These are phyloP conservation scores for Linnaemya tessellans DNA, from an alignment of 2,888 invertebrate species.

Conservation along the genomic window DNA sequence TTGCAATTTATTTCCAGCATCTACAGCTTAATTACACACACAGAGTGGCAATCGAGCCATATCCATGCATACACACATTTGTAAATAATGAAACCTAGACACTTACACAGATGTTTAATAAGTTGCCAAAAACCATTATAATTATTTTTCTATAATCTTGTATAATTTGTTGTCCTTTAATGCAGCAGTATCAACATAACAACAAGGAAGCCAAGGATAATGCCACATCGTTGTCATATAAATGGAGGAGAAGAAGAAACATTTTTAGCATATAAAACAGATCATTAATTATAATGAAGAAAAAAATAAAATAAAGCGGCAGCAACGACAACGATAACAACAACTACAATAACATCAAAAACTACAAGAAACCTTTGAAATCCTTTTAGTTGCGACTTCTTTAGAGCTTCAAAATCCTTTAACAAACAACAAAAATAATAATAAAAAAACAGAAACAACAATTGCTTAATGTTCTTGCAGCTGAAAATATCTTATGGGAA, in stretches of 20 bases:
- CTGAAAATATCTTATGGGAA: constrained; percentile 38
- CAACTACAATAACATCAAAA: constrained; percentile 13
- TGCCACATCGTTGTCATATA: constrained; percentile 33
- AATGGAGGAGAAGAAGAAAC: constrained; percentile 22
- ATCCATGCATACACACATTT: too few relatives aligned
- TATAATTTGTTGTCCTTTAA: constrained; percentile 46
- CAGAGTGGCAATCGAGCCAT: background rate
- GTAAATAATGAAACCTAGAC: background rate
- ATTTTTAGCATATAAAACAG: constrained; percentile 66
- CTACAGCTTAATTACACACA: constrained; percentile 57
- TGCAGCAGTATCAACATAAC: constrained; percentile 18
- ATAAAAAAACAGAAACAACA: constrained; percentile 25
- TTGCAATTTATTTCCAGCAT: constrained; percentile 51
- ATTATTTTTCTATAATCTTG: constrained; percentile 62
- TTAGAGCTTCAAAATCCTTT: constrained; percentile 42
- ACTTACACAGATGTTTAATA: constrained; percentile 6
- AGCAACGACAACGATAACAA: background rate
- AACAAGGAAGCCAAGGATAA: constrained; percentile 28
- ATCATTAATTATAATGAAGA: constrained; percentile 67
- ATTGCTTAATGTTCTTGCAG: constrained; percentile 51
- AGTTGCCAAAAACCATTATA: constrained; percentile 57
- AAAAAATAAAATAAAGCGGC: background rate
- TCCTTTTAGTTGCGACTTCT: background rate
- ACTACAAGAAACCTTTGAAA: constrained; percentile 50
- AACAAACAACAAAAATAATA: constrained; percentile 16